Evolutionary conservation across 2,113 vertebrate genomes (phyloP), one percentile per base, ranked within the genome.

Genomic region (Psettodes erumei): DNA sequence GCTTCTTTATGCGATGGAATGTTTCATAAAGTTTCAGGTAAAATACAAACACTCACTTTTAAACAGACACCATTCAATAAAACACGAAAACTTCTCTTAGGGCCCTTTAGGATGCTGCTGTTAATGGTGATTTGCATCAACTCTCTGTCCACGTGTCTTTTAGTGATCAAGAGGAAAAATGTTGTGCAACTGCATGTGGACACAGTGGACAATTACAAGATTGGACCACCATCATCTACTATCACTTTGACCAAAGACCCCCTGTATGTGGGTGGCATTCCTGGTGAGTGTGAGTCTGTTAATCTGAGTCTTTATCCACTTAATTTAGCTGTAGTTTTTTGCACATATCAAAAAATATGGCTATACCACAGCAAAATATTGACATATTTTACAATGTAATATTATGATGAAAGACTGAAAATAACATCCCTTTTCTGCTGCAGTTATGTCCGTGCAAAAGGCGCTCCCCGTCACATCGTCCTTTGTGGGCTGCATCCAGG

Each of bases 21-120:
- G 45, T 97, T 96, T 93, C 97, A 99, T 75, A 94, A 93, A 2
- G 90, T 99, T 70, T 90, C 95, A 95, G 96, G 98, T 98, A 95
- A 81, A 72, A 48, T 13, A 3, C 35, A n/a, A 5, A 60, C 13
- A 12, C 3, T 12, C 19, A 27, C 23, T n/a, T 70, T 2, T 53
- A 30, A 45, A 33, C 21, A 40, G 64, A 38, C 4, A 53, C n/a
- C n/a, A n/a, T n/a, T n/a, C n/a, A n/a, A n/a, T n/a, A n/a, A n/a
- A n/a, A n/a, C n/a, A n/a, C n/a, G n/a, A n/a, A 27, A 33, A 25
- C 7, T 73, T 8, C 35, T 50, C 43, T 19, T n/a, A 53, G 7
- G 15, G 54, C 8, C 11, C 12, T 6, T 37, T 2, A 30, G 48
- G 13, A n/a, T 16, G 6, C 10, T 35, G 3, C 6, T 35, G 30